Evolutionary conservation across 2,113 vertebrate genomes (phyloP), one percentile per base, ranked within the genome.

Genomic region (Oxyruncus cristatus): DNA sequence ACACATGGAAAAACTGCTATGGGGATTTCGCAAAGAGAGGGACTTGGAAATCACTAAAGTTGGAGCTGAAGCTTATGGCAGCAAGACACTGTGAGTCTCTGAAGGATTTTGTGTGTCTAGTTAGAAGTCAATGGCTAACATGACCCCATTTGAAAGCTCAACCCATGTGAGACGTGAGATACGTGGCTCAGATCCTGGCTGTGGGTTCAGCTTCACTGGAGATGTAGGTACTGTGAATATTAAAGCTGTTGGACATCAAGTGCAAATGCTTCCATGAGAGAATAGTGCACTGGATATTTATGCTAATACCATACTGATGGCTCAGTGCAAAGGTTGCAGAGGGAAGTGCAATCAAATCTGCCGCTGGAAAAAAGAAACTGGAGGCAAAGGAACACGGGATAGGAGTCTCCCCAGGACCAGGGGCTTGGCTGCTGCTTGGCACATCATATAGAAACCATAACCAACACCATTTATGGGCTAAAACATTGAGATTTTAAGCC

Each of bases 51-150:
- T n/a, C 4, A 11, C 68, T 42, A 0, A 30, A 46, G 26, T 17
- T 0, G 0, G 44, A 77, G 49, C 2, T 30, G 33, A 62, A 82
- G 14, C 52, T 56, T 35, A 42, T 0, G 1, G 61, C 27, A 88
- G 30, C 30, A 33, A 66, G 12, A 53, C 50, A 35, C 10, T 1
- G 2, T 7, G n/a, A 74, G 24, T 30, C 59, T 68, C 65, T 77
- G 21, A 23, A 49, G 35, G 35, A 61, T 74, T 86, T 17, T 47
- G 13, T 16, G 13, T 8, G 7, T 23, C 65, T 71, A 18, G 16
- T 67, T 37, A n/a, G 27, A 24, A 50, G 41, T 8, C 2, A 2
- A 19, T 1, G 1, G n/a, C 30, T 55, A 77, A 73, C 0, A 1
- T 9, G 39, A 80, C 46, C 11, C 22, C 1, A 1, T 59, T 6